These are phyloP conservation scores for Papilio protenor DNA, from an alignment of 2,888 invertebrate species.

Conservation along the genomic window DNA sequence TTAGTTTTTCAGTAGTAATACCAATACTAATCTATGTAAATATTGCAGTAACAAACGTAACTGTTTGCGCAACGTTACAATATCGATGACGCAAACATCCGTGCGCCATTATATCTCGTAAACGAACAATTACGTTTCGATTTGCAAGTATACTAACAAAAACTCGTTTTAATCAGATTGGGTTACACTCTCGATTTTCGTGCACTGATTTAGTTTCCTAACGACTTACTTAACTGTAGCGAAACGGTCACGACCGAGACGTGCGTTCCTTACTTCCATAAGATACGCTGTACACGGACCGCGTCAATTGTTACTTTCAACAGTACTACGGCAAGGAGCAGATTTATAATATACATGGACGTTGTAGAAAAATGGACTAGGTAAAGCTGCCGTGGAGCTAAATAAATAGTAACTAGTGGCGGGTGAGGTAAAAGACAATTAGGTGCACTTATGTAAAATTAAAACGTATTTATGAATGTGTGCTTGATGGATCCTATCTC, in stretches of 20 bases:
- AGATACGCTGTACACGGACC: neutral
- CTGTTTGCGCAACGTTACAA: neutral
- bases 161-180: constrained; percentile 26
- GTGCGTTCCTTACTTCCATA: neutral
- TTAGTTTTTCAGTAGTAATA: neutral
- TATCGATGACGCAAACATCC: constrained; percentile 3
- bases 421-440: too few species aligned
- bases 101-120: constrained; percentile 1
- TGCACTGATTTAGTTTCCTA: constrained; percentile 22
- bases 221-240: constrained; percentile 25
- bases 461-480: too few species aligned
- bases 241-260: constrained; percentile 9
- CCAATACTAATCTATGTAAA: neutral
- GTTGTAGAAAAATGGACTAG: too few species aligned
- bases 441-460: too few species aligned
- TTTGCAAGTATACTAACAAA: constrained; percentile 20
- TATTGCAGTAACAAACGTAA: neutral
- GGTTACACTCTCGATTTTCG: constrained; percentile 32
- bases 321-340: too few species aligned
- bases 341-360: too few species aligned
- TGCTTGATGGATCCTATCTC: too few species aligned
- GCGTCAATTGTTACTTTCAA: neutral
- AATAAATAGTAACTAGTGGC: too few species aligned
- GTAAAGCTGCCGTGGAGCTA: too few species aligned
- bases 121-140: constrained; percentile 20